These are phyloP conservation scores for Chironomus tepperi DNA, from an alignment of 1,140 invertebrate species.

Conservation along the genomic window DNA sequence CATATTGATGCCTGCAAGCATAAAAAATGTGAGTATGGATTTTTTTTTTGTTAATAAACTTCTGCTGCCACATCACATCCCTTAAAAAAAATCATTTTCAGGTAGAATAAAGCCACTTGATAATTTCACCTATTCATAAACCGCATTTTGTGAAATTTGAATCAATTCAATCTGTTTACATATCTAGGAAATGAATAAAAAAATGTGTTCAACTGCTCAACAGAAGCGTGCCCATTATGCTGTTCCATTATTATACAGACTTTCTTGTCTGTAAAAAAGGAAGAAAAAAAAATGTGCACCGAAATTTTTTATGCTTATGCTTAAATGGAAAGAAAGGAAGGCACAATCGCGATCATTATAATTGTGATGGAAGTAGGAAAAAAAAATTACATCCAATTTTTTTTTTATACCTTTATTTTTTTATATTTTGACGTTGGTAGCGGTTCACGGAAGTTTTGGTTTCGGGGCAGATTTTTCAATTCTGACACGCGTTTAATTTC, in stretches of 20 bases:
- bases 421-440: not conserved
- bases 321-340: not conserved
- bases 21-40: not conserved
- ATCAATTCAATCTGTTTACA: slow-evolving; percentile 21
- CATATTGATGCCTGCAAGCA: not conserved
- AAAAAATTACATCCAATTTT: not conserved
- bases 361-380: not conserved
- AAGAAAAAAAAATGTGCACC: not conserved
- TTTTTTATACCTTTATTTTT: no score
- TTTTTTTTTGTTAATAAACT: not conserved
- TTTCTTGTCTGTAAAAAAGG: not conserved
- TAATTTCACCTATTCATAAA: not conserved
- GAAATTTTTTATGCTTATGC: no score
- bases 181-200: slow-evolving; percentile 21
- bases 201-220: not conserved
- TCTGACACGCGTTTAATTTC: not conserved
- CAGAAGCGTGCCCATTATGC: slow-evolving; percentile 16
- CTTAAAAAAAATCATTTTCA: not conserved
- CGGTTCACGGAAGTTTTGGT: slow-evolving; percentile 1
- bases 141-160: slow-evolving; percentile 5
- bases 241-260: not conserved
- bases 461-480: not conserved
- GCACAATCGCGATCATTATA: not conserved
- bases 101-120: not conserved
- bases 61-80: not conserved